Base-by-base conservation (phyloP, 1,140 invertebrate species). In the Ceratosolen solmsi region DNA sequence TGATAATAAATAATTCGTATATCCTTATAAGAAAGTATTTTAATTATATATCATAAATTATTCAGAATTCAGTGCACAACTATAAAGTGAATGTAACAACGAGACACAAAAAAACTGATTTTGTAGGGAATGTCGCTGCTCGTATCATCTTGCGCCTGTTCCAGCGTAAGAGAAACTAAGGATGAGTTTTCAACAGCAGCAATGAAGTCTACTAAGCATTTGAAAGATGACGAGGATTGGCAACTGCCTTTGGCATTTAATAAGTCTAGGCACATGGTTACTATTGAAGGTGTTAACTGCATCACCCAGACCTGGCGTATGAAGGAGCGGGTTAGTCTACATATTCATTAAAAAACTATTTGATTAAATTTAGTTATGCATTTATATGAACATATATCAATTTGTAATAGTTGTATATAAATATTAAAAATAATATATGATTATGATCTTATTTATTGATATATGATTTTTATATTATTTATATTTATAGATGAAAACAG, bases 401-500 rank as follows among this genome's bases (percentile, higher is more conserved):
- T 30, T 11, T 13, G 2, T 15, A 60, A 60, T 1, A 13, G 25
- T n/a, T 1, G 9, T 60, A 60, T 8, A 60, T 30, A 27, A 30
- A 60, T 58, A 20, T 63, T 63, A 17, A 33, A 20, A 17, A 20
- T 1, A 33, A 8, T 2, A 63, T 20, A 13, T 7, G 13, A 0
- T 63, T 36, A 30, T 22, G 36, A 22, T 38, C 4, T 58, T 27
- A 58, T 27, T 54, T 27, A 58, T 25, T 27, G 56, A 58, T 27
- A n/a, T 68, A 49, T 82, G 30, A 82, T 63, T 56, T 85, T 65
- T 27, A 20, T 79, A 8, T 70, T 70, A 49, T 65, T 25, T 79
- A 33, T 70, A 15, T 54, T 63, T 25, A 7, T 88, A 97, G 95
- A 98, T 99, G 96, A 99, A 99, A 92, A 99, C 99, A 11, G 98